A percentile compares a stretch with the other conserved stretches of the same genome.
Evolutionary conservation across 2,797 vertebrate species (phyloP).

Genomic region (Cetoscarus ocellatus): DNA sequence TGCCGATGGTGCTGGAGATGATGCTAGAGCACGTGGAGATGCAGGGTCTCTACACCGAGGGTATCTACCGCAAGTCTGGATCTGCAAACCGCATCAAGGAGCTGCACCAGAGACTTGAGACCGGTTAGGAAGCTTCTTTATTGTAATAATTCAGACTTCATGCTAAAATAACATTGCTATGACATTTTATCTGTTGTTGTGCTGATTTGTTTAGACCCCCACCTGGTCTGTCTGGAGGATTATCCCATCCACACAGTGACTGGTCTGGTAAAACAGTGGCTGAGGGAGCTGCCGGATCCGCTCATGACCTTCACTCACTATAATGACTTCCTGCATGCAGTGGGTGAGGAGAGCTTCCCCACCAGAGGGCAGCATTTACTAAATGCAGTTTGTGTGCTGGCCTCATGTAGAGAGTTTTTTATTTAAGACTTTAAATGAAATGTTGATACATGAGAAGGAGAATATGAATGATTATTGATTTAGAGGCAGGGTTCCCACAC

Average conservation of each 20-base stretch:
- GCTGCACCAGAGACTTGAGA: constrained; percentile 91
- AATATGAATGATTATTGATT: neutral
- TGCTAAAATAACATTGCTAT: neutral
- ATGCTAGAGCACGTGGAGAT: constrained; percentile 98
- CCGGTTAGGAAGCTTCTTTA: constrained; percentile 75
- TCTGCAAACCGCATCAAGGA: constrained; percentile 96
- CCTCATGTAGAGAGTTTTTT: neutral
- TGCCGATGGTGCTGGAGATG: constrained; percentile 95
- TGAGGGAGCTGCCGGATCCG: constrained; percentile 95
- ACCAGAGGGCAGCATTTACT: constrained; percentile 30
- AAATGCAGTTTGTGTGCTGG: neutral
- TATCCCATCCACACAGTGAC: constrained; percentile 97
- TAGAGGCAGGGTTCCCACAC: too few relatives aligned
- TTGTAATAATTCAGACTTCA: too few relatives aligned
- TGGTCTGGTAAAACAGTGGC: constrained; percentile 96
- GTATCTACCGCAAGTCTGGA: constrained; percentile 98
- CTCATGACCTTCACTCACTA: constrained; percentile 97
- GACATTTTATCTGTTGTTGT: neutral
- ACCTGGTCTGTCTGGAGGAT: constrained; percentile 89
- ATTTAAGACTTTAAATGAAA: neutral
- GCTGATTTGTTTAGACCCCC: constrained; percentile 83
- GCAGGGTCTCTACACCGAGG: constrained; percentile 96
- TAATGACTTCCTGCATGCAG: constrained; percentile 92
- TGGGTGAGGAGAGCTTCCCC: constrained; percentile 85
- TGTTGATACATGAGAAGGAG: neutral